Conservation (phyloP, 2,888 invertebrate species). For the Apamea sordens region DNA sequence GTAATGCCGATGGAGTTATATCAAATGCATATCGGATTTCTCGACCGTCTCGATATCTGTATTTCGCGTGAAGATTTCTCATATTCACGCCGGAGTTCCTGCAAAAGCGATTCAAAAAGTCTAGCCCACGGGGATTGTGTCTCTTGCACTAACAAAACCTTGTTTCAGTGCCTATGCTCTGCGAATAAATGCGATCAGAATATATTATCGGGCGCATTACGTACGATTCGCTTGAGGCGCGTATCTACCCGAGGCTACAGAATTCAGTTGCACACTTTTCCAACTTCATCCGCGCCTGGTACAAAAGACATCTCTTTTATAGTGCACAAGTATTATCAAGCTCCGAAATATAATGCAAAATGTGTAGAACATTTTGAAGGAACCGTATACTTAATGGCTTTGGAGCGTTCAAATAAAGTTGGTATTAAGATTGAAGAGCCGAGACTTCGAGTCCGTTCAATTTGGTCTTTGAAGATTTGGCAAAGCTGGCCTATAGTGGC, state of each 20-base stretch:
- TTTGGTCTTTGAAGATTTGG: conserved; percentile 51
- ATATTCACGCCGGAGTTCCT: conserved; percentile 58
- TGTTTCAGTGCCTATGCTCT: conserved; percentile 85
- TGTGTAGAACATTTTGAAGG: conserved; percentile 63
- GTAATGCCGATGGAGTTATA: conserved; percentile 30
- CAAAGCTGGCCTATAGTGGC: conserved; percentile 35
- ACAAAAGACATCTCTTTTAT: conserved; percentile 77
- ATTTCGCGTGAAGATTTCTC: conserved; percentile 58
- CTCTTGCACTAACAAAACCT: conserved; percentile 82
- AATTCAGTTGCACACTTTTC: conserved; percentile 83
- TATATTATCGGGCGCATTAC: conserved; percentile 89
- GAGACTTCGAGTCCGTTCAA: conserved; percentile 35
- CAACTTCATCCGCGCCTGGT: conserved; percentile 78
- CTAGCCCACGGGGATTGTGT: conserved; percentile 82
- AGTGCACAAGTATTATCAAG: conserved; percentile 67
- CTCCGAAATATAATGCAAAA: conserved; percentile 69
- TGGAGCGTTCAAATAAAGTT: conserved; percentile 56
- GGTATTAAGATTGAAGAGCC: conserved; percentile 51
- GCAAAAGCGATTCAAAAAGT: conserved; percentile 75
- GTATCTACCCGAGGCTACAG: conserved; percentile 81
- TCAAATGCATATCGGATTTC: conserved; percentile 55
- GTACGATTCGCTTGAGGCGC: conserved; percentile 86
- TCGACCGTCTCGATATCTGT: conserved; percentile 46
- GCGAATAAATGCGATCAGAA: conserved; percentile 88
- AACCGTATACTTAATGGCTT: conserved; percentile 63